phyloP scores from a whole-genome alignment of 2,888 invertebrate genomes.

The Leucophenga maculata region DNA sequence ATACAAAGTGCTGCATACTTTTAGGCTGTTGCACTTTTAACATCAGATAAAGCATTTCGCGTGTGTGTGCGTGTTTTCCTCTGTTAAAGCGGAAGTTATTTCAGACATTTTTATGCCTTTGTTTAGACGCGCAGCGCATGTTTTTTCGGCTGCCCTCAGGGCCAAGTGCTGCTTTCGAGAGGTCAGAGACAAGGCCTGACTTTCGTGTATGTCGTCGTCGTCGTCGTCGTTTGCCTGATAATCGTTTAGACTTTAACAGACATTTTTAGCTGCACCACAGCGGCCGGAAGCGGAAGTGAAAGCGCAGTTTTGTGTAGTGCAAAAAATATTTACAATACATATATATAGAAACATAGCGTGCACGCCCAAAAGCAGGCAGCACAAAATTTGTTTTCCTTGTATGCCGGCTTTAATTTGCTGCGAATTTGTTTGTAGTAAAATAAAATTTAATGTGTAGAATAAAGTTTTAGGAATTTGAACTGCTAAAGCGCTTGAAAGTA shows the following conservation, averaged over 20 bases:
- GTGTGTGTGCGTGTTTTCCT: conserved; percentile 42
- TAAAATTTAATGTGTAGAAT: no score
- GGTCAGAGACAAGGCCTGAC: conserved; percentile 5
- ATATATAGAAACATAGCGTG: background rate
- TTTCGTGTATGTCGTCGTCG: conserved; percentile 36
- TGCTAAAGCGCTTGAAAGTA: background rate
- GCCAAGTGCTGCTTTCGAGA: conserved; percentile 7
- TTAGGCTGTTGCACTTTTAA: conserved; percentile 59
- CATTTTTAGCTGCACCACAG: conserved; percentile 47
- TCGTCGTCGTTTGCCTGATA: conserved; percentile 53
- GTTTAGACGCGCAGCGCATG: conserved; percentile 44
- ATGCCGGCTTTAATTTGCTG: background rate
- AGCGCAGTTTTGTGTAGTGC: conserved; percentile 50
- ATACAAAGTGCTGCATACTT: conserved; percentile 48
- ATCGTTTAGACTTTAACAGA: conserved; percentile 58
- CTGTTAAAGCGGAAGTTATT: conserved; percentile 58
- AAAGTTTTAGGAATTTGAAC: no score
- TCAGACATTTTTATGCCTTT: conserved; percentile 60
- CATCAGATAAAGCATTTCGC: conserved; percentile 53
- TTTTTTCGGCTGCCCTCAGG: conserved; percentile 40
- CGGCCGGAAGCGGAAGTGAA: conserved; percentile 57
- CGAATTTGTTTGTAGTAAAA: background rate
- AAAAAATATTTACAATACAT: background rate
- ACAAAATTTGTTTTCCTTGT: background rate
- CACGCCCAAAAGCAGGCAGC: background rate